Evolutionary conservation across 2,888 invertebrate genomes (phyloP), one percentile per base, ranked within the genome.

Genomic region (Drosophila macrospina): DNA sequence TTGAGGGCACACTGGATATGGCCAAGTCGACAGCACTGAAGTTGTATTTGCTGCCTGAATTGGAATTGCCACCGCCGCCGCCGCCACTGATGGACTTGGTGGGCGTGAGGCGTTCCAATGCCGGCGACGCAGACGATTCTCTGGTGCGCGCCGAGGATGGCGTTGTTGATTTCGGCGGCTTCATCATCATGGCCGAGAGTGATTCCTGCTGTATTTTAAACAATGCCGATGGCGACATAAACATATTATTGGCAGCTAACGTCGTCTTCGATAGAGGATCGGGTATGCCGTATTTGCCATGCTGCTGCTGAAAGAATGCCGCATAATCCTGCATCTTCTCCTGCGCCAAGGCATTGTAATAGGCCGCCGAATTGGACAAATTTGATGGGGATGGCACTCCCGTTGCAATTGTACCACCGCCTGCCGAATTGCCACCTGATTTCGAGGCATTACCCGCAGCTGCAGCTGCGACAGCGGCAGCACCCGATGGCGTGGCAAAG

Each of bases 191-290:
- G 34, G 92, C 92, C 57, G 92, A 92, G 2, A 92, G 78, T 0
- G 92, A 92, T 67, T 92, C 92, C 71, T 90, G 93, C 74, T 95
- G 95, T 93, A 96, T 95, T 92, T 96, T 96, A 73, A 96, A 93
- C 66, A 95, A 91, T 15, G 92, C 90, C 34, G 95, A 95, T 15
- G 96, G 96, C 6, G 96, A 94, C 80, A 96, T 93, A 76, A 96
- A 97, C 93, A 96, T 95, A 88, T 96, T 96, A 83, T 95, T 95
- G 0, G 96, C 95, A 7, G 95, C 95, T 73, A 96, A 92, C 28
- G 95, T 95, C 10, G 95, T 94, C 87, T 96, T 95, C 0, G 96
- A 95, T 93, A 96, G 94, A 0, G 96, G 95, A 91, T 96, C 96
- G 0, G 96, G 95, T 78, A 95, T 94, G 5, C 91, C 89, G 63